phyloP scores from a whole-genome alignment of 1,140 invertebrate species.

The Eueides isabella region DNA sequence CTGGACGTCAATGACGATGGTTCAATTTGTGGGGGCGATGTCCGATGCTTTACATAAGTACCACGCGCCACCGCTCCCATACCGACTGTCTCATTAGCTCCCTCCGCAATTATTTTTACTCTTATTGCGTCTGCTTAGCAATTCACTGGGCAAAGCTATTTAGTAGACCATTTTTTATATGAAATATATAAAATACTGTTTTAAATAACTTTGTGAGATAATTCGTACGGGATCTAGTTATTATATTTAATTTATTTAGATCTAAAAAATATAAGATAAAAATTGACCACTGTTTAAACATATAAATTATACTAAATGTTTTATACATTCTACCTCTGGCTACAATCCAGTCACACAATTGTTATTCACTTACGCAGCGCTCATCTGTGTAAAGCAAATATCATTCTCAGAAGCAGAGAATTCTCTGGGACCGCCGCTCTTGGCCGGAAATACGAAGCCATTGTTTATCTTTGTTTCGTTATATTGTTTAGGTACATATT shows the following conservation, averaged over 20 bases:
- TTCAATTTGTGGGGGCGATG: constrained; percentile 67
- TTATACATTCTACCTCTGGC: constrained; percentile 46
- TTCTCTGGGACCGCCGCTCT: constrained; percentile 43
- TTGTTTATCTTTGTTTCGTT: constrained; percentile 52
- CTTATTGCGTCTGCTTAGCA: constrained; percentile 49
- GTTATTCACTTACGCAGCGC: constrained; percentile 56
- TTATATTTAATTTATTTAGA: no score
- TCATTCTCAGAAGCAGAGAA: constrained; percentile 37
- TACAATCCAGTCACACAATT: constrained; percentile 52
- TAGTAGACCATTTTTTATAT: neutral
- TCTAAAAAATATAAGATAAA: no score
- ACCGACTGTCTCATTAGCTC: constrained; percentile 68
- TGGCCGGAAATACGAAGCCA: constrained; percentile 65
- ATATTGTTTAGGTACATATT: constrained; percentile 49
- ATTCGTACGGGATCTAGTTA: no score
- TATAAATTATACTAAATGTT: neutral
- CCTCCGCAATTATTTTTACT: constrained; percentile 63
- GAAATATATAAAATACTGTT: neutral
- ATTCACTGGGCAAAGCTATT: neutral
- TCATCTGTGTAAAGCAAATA: constrained; percentile 46
- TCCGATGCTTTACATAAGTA: constrained; percentile 59
- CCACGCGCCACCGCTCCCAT: constrained; percentile 52
- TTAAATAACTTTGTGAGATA: neutral
- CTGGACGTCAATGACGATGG: constrained; percentile 52
- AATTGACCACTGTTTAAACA: no score